phyloP scores from a whole-genome alignment of 2,888 invertebrate genomes.

The Synergus itoensis region DNA sequence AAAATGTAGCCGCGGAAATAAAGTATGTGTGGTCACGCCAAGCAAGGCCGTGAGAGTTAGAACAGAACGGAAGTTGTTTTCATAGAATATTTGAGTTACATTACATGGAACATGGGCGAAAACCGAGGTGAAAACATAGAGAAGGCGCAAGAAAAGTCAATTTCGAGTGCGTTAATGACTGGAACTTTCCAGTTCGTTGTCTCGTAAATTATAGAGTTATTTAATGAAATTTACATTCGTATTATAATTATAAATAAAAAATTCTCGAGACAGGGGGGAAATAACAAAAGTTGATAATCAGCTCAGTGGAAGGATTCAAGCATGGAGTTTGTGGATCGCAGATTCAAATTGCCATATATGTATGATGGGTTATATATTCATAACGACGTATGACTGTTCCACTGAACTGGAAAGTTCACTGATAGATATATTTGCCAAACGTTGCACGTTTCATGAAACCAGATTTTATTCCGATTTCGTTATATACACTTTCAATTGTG shows the following conservation, averaged over 20 bases:
- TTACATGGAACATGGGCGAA: background rate
- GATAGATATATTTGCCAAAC: constrained; percentile 34
- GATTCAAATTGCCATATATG: background rate
- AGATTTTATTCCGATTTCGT: constrained; percentile 40
- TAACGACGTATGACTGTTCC: constrained; percentile 10
- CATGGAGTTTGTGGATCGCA: background rate
- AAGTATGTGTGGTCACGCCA: constrained; percentile 51
- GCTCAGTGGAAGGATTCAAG: background rate
- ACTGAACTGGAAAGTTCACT: constrained; percentile 20
- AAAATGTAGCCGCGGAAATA: constrained; percentile 48
- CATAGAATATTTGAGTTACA: constrained; percentile 33
- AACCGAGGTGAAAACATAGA: background rate
- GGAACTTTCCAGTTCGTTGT: background rate
- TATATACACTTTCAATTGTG: constrained; percentile 17
- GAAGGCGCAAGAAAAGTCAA: background rate
- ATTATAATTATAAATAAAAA: background rate
- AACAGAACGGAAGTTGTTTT: constrained; percentile 25
- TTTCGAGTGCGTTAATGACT: constrained; percentile 31
- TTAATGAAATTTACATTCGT: constrained; percentile 3
- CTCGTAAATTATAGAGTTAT: constrained; percentile 21
- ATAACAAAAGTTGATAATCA: constrained; percentile 19
- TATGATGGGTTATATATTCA: background rate
- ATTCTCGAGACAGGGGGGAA: background rate
- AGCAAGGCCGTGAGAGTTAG: constrained; percentile 13
- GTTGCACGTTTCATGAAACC: constrained; percentile 23